Base-by-base conservation (phyloP, 2,888 invertebrate species). In the Eristalis intricaria region DNA sequence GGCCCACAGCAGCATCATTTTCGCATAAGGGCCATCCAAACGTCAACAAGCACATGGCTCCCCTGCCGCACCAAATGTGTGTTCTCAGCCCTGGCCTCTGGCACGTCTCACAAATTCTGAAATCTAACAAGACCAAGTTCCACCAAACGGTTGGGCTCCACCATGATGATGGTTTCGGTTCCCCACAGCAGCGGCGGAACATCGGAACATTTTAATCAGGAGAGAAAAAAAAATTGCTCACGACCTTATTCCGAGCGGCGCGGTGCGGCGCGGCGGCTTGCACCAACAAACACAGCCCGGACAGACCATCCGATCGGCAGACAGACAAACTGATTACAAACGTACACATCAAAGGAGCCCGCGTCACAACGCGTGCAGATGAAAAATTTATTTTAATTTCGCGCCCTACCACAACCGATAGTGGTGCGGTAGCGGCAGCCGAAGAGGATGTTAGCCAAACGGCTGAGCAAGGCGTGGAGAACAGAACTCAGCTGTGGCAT, bases 351-450 rank as follows among this genome's bases (percentile, higher is more conserved):
- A 86, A 86, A 86, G 77, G 70, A 75, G 22, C 77, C 85, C 77
- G 82, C 68, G 56, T 76, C 81, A 68, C 71, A 73, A 76, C 73
- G 77, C 85, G 73, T 82, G 82, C 82, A 86, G 82, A 86, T 86
- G 82, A 78, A 86, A 86, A 86, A 82, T 78, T 86, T 86, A 86
- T 86, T 86, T 86, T 86, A 82, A 86, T 86, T 86, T 81, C 66
- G 73, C 80, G 66, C 73, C 73, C 66, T 80, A 73, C 73, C 73
- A 66, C 73, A 43, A 66, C 60, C 63, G n/a, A 26, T 40, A 64
- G 26, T 7, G 64, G 64, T 50, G 64, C 63, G 63, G 22, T 40
- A n/a, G n/a, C 50, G 50, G 50, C 38, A 19, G 19, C 50, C 5
- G 70, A 58, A 71, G 74, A 71, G 58, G 74, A 76, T 76, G 64